These are phyloP conservation scores for Setipinna tenuifilis DNA, from an alignment of 2,797 vertebrate genomes.

Conservation along the genomic window DNA sequence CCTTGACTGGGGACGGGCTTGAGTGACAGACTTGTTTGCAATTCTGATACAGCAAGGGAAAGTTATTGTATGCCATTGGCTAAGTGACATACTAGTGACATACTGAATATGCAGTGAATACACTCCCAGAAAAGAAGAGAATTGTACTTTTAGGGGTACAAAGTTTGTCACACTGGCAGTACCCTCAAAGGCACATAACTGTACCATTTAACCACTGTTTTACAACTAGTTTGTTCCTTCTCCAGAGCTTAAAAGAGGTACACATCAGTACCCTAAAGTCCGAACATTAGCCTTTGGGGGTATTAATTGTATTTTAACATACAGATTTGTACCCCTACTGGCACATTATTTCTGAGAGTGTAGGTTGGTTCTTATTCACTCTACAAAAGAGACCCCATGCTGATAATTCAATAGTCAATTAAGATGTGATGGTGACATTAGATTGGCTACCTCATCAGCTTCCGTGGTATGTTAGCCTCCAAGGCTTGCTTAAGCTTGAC, in stretches of 20 bases:
- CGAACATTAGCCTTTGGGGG: too few relatives aligned
- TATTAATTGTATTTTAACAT: too few relatives aligned
- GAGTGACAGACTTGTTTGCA: slow-evolving; percentile 39
- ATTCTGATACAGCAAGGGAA: slow-evolving; percentile 1
- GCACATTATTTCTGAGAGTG: too few relatives aligned
- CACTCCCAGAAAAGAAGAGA: too few relatives aligned
- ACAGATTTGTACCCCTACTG: too few relatives aligned
- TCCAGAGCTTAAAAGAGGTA: too few relatives aligned
- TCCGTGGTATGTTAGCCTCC: background rate
- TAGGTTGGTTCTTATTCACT: background rate
- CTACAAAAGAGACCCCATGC: background rate
- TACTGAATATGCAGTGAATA: background rate
- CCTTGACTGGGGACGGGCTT: slow-evolving; percentile 29
- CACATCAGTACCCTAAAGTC: too few relatives aligned
- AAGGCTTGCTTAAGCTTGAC: background rate
- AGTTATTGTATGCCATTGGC: slow-evolving; percentile 13
- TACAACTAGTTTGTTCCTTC: too few relatives aligned
- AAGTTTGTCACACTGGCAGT: too few relatives aligned
- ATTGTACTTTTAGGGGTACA: too few relatives aligned
- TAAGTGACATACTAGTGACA: background rate
- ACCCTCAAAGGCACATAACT: too few relatives aligned
- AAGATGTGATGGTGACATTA: background rate
- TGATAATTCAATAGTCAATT: background rate
- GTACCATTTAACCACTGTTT: too few relatives aligned
- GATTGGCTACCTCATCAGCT: background rate